Evolutionary conservation across 2,888 invertebrate genomes (phyloP).

Genomic region (Pedicia rivosa): DNA sequence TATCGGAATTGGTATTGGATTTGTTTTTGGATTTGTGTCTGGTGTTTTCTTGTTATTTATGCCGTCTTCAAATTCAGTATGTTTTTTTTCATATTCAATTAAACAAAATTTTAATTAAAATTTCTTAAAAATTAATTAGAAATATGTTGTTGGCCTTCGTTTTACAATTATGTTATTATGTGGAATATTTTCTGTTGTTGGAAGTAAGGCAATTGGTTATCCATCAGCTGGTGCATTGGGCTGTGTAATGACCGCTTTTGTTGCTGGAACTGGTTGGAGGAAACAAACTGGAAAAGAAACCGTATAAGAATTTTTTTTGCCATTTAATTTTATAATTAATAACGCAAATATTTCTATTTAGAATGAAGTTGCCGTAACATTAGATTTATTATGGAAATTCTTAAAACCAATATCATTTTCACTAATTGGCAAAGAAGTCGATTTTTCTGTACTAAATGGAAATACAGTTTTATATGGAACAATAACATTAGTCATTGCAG

Average conservation of each 20-base stretch:
- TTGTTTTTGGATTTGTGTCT: conserved; percentile 39
- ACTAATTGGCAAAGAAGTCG: conserved; percentile 60
- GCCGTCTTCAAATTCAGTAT: conserved; percentile 34
- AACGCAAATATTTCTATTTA: conserved; percentile 18
- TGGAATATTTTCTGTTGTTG: conserved; percentile 46
- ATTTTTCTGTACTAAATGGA: conserved; percentile 35
- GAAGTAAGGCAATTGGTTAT: conserved; percentile 39
- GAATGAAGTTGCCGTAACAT: conserved; percentile 37
- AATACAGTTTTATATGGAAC: conserved; percentile 35
- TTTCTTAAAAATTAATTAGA: conserved; percentile 17
- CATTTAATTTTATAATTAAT: background rate
- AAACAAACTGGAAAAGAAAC: conserved; percentile 20
- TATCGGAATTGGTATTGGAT: conserved; percentile 41
- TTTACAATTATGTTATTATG: conserved; percentile 40
- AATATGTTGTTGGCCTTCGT: conserved; percentile 31
- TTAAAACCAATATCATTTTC: conserved; percentile 62
- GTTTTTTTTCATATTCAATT: conserved; percentile 9
- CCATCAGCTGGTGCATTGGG: conserved; percentile 46
- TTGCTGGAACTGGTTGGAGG: conserved; percentile 37
- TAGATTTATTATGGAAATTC: conserved; percentile 50
- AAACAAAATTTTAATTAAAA: background rate
- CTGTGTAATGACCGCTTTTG: conserved; percentile 37
- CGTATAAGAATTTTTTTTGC: conserved; percentile 20
- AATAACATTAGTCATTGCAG: conserved; percentile 26
- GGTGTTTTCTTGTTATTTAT: conserved; percentile 44